Percentiles rank a stretch among this genome's conserved stretches.
Evolutionary conservation across 2,888 invertebrate genomes (phyloP).

Genomic region (Hirtodrosophila trivittata): DNA sequence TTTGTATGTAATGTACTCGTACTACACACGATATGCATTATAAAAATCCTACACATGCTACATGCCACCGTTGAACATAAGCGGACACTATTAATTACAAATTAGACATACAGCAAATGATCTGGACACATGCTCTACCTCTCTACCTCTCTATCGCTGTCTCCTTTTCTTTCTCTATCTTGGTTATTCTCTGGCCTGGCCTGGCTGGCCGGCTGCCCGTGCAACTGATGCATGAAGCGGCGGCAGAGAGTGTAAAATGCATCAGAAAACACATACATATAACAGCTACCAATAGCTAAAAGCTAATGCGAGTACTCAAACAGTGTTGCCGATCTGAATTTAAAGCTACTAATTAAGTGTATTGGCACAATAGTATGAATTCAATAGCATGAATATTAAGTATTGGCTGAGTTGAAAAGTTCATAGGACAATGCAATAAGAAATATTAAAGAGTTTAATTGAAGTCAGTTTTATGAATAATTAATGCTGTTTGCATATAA

Average conservation of each 20-base stretch:
- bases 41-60: conserved; percentile 32
- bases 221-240: conserved; percentile 2
- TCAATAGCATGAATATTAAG: no score
- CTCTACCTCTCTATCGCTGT: conserved; percentile 3
- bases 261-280: neutral
- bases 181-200: neutral
- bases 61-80: conserved; percentile 21
- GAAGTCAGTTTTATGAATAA: no score
- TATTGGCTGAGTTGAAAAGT: no score
- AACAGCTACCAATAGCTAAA: neutral
- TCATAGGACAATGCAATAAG: no score
- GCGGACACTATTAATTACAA: conserved; percentile 28
- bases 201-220: neutral
- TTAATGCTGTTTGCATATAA: no score
- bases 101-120: conserved; percentile 31
- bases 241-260: conserved; percentile 2
- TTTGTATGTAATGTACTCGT: neutral
- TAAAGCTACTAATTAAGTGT: neutral
- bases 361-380: neutral
- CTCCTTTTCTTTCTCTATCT: neutral
- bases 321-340: conserved; percentile 18
- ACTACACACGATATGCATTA: conserved; percentile 21
- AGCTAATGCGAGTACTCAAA: no score
- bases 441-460: no score
- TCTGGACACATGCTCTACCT: conserved; percentile 22